Evolutionary conservation across 2,888 invertebrate species (phyloP).

Genomic region (Sussaba pulchella): DNA sequence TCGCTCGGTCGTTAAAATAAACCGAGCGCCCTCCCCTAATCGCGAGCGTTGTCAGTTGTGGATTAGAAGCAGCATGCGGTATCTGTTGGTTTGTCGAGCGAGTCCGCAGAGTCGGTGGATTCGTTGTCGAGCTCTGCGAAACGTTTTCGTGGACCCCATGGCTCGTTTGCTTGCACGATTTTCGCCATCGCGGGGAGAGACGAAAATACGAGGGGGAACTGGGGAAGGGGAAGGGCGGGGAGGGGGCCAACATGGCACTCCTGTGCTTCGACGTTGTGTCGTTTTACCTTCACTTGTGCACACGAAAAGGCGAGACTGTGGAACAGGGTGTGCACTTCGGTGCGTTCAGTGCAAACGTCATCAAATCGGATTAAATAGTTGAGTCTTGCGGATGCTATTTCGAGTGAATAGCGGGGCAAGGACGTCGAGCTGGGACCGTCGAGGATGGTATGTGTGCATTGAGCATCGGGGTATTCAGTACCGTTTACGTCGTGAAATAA

Average conservation of each 20-base stretch:
- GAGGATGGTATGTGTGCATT: background rate
- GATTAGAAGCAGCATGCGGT: background rate
- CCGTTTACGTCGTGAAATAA: background rate
- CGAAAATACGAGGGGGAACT: too few relatives aligned
- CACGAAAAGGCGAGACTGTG: conserved; percentile 27
- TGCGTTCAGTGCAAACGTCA: conserved; percentile 53
- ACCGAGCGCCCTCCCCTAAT: background rate
- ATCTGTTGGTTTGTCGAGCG: background rate
- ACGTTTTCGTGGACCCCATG: conserved; percentile 43
- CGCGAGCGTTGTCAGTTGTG: background rate
- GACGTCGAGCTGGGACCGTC: background rate
- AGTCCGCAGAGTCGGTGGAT: conserved; percentile 16
- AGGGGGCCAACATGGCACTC: conserved; percentile 33
- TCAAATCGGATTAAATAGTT: conserved; percentile 55
- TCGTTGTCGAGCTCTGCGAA: conserved; percentile 52
- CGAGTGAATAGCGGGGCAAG: conserved; percentile 22
- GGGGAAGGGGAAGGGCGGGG: background rate
- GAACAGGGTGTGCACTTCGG: conserved; percentile 16
- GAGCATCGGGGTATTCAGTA: background rate
- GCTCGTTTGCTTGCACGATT: conserved; percentile 20
- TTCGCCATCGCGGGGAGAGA: background rate
- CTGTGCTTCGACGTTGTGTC: conserved; percentile 8
- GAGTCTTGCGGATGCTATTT: background rate
- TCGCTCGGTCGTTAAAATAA: too few relatives aligned
- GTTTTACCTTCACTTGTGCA: conserved; percentile 48